Conservation (phyloP, 64 coral and sea anemone genomes). For the Montipora sp. region DNA sequence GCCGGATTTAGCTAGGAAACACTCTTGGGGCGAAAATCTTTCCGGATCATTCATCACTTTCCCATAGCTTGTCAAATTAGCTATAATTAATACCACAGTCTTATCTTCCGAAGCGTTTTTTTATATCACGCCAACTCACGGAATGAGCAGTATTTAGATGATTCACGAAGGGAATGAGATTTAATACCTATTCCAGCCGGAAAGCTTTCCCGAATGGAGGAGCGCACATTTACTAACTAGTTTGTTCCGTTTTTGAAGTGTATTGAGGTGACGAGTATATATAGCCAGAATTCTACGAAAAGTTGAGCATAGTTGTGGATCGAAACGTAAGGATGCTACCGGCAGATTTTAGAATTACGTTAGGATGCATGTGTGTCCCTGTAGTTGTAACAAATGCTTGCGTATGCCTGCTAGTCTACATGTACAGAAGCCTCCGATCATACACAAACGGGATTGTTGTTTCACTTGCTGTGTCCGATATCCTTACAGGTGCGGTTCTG, state of each 20-base stretch:
- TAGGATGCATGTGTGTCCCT: constrained; percentile 18
- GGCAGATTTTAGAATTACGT: constrained; percentile 1
- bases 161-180: background rate
- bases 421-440: constrained; percentile 45
- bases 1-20: background rate
- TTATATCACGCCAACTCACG: background rate
- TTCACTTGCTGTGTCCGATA: constrained; percentile 79
- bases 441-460: constrained; percentile 81
- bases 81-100: background rate
- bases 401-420: constrained; percentile 66
- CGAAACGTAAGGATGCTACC: background rate
- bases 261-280: background rate
- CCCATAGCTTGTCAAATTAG: background rate
- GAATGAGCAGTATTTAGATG: background rate
- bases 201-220: background rate
- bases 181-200: background rate
- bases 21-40: background rate
- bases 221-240: too few relatives aligned
- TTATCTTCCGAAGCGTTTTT: background rate
- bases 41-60: constrained; percentile 23
- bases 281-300: too few relatives aligned
- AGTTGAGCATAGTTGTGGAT: background rate
- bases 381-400: constrained; percentile 62
- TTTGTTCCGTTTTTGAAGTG: too few relatives aligned
- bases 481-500: constrained; percentile 65